Evolutionary conservation across 92 coral and sea anemone genomes (phyloP), one percentile per base, ranked within the genome.

Genomic region (Epizoanthus fatuus): DNA sequence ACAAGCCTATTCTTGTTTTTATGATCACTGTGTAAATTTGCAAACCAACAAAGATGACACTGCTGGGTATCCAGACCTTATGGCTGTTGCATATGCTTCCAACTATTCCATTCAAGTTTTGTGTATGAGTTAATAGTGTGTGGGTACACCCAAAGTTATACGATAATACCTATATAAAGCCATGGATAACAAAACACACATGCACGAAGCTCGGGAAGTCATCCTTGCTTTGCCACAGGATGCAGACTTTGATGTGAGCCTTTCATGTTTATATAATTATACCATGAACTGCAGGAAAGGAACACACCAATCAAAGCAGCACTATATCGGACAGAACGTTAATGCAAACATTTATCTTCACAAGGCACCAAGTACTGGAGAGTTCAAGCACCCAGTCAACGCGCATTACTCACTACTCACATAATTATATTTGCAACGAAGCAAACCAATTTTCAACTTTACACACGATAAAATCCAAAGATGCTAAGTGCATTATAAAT

Each of bases 291-390:
- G 44, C 60, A 63, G 40, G 32, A 88, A 87, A 70, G 89, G 92
- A 5, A 87, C 86, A 3, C 51, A 71, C 1, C 86, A 91, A 54
- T 89, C 92, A 17, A 54, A 79, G 54, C 82, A 79, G n/a, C 94
- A 91, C 72, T 89, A 91, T 44, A 13, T 63, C 12, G 94, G 88
- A 14, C 12, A 42, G 49, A 72, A 84, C 32, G 77, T 83, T 32
- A 87, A 79, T 63, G 94, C 84, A 0, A 52, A 87, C 44, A 37
- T 87, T 0, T 87, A 89, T 0, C 29, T 87, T 4, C 91, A 83
- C 14, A 83, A 87, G 22, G 68, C 91, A 15, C 91, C 91, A 15
- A 86, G 74, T 52, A 91, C 92, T 4, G 86, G 86, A 8, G 88
- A 86, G 4, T 38, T n/a, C 15, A 77, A 79, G 35, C 62, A 76